A percentile compares a stretch with the other conserved stretches of the same genome.
These are phyloP conservation scores for Gandaritis pyraliata DNA, from an alignment of 2,888 invertebrate species.

Conservation along the genomic window DNA sequence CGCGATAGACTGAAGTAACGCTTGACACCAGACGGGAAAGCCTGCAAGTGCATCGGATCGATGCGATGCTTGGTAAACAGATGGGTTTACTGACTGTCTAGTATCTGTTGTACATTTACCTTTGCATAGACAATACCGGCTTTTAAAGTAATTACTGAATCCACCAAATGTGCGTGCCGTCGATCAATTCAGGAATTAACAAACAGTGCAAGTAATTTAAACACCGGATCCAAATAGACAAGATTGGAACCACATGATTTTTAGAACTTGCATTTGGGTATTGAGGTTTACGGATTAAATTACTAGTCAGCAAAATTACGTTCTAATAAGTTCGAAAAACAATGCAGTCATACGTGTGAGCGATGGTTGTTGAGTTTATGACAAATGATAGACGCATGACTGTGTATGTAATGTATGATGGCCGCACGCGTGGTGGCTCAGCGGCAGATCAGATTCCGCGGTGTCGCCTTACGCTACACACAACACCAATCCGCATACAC, in stretches of 20 bases:
- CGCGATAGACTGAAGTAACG: conserved; percentile 66
- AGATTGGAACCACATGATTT: conserved; percentile 22
- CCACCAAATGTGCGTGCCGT: conserved; percentile 4
- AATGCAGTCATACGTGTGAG: conserved; percentile 42
- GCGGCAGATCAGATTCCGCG: conserved; percentile 50
- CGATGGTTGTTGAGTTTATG: conserved; percentile 53
- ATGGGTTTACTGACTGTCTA: conserved; percentile 48
- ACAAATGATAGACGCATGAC: conserved; percentile 69
- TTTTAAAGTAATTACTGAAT: conserved; percentile 22
- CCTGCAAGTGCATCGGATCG: conserved; percentile 69
- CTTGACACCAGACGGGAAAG: conserved; percentile 66
- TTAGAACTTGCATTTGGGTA: conserved; percentile 12
- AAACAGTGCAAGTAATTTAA: conserved; percentile 13
- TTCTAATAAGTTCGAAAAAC: conserved; percentile 27
- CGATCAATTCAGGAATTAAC: conserved; percentile 18
- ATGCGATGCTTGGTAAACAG: conserved; percentile 53
- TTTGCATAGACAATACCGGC: conserved; percentile 14
- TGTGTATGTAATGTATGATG: conserved; percentile 23
- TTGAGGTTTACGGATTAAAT: conserved; percentile 7
- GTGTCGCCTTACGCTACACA: conserved; percentile 58
- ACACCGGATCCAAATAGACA: conserved; percentile 13
- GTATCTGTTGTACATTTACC: conserved; percentile 23
- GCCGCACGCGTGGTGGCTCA: conserved; percentile 20
- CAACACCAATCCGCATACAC: conserved; percentile 47
- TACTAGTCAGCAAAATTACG: neutral